Evolutionary conservation across 2,797 vertebrate species (phyloP).

Genomic region (Myripristis murdjan): DNA sequence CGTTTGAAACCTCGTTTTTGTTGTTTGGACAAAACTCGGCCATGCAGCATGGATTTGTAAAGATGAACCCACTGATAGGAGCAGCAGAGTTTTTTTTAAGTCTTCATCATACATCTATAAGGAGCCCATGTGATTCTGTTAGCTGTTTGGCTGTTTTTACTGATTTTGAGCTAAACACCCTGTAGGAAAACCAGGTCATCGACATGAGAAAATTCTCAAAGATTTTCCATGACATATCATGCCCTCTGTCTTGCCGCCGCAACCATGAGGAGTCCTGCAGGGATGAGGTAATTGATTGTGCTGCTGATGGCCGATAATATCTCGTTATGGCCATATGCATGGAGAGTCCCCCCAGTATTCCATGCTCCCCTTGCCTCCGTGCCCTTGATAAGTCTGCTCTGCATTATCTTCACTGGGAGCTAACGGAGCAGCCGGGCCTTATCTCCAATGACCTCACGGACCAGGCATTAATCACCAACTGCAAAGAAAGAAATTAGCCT

Average conservation of each 20-base stretch:
- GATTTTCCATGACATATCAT: constrained; percentile 59
- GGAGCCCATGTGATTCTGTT: too few species aligned
- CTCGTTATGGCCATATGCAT: constrained; percentile 81
- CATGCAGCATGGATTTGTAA: too few species aligned
- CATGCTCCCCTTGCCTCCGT: constrained; percentile 62
- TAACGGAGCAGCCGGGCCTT: constrained; percentile 71
- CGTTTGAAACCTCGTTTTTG: too few species aligned
- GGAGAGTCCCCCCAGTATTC: constrained; percentile 55
- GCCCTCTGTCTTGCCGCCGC: constrained; percentile 52
- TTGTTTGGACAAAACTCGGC: too few species aligned
- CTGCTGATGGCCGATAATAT: constrained; percentile 80
- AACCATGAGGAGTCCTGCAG: constrained; percentile 64
- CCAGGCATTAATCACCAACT: constrained; percentile 84
- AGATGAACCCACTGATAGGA: too few species aligned
- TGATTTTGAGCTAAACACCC: constrained; percentile 38
- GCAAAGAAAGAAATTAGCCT: constrained; percentile 85
- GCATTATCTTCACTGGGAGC: constrained; percentile 81
- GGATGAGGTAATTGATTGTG: constrained; percentile 79
- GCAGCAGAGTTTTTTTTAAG: too few species aligned
- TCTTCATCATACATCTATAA: too few species aligned
- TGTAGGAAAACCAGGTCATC: constrained; percentile 34
- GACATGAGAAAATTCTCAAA: constrained; percentile 51
- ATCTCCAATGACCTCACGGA: constrained; percentile 82
- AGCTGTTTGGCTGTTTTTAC: constrained; percentile 4
- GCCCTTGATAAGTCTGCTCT: constrained; percentile 84